Percentiles rank a stretch among this genome's conserved stretches.
Evolutionary conservation across 2,888 invertebrate genomes (phyloP).

Genomic region (Tachystola acroxantha): DNA sequence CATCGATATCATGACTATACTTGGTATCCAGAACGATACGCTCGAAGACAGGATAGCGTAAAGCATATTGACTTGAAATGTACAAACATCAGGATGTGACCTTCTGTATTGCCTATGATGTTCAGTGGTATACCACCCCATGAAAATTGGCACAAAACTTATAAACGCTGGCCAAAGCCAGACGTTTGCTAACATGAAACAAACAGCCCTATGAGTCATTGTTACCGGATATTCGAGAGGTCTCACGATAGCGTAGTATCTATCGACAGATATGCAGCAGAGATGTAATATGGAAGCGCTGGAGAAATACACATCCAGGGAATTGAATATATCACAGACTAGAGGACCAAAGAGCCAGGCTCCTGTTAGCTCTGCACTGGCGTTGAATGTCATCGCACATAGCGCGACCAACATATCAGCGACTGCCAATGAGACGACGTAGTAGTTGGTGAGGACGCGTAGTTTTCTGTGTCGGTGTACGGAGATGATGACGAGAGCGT

Average conservation of each 20-base stretch:
- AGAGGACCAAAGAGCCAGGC: conserved; percentile 94
- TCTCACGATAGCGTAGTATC: conserved; percentile 94
- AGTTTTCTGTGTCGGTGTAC: conserved; percentile 89
- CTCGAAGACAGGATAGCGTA: conserved; percentile 94
- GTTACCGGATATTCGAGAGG: conserved; percentile 95
- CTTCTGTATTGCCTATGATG: conserved; percentile 83
- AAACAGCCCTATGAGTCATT: conserved; percentile 91
- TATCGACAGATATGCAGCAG: conserved; percentile 96
- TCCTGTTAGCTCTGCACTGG: conserved; percentile 89
- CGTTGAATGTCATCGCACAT: conserved; percentile 95
- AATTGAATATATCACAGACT: conserved; percentile 97
- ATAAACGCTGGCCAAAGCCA: conserved; percentile 96
- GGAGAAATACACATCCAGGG: conserved; percentile 95
- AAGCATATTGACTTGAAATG: conserved; percentile 90
- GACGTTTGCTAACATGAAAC: conserved; percentile 90
- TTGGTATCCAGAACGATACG: conserved; percentile 96
- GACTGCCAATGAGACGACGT: conserved; percentile 95
- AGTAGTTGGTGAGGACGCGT: conserved; percentile 95
- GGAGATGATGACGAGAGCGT: conserved; percentile 92
- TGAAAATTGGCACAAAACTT: conserved; percentile 96
- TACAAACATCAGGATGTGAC: conserved; percentile 85
- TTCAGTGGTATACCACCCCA: conserved; percentile 95
- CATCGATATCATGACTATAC: conserved; percentile 94
- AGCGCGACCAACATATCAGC: conserved; percentile 96
- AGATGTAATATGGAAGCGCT: conserved; percentile 95